A percentile compares a stretch with the other conserved stretches of the same genome.
These are phyloP conservation scores for Eulemur rufifrons DNA, from an alignment of 2,113 vertebrate genomes.

Conservation along the genomic window DNA sequence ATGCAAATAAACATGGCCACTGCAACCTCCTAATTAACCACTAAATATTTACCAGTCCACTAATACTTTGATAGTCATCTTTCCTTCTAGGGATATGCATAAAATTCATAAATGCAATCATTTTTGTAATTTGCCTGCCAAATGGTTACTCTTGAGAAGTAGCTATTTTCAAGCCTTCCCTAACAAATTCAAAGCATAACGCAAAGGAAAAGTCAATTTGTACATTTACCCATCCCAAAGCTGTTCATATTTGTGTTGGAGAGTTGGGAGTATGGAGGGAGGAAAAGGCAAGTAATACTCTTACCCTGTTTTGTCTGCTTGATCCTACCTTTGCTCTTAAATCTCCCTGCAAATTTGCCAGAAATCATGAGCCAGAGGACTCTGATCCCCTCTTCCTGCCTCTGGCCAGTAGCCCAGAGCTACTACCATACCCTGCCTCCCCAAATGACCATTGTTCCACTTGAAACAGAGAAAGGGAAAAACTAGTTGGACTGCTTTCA, in stretches of 20 bases:
- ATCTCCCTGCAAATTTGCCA: background rate
- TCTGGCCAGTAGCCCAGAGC: background rate
- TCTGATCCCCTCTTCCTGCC: background rate
- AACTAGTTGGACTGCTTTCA: background rate
- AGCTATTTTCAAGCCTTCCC: background rate
- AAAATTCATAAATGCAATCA: background rate
- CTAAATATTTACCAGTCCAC: conserved; percentile 20
- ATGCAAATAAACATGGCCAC: background rate
- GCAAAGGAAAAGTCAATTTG: background rate
- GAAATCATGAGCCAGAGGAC: background rate
- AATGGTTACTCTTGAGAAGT: background rate
- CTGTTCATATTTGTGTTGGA: background rate
- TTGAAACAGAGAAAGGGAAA: background rate
- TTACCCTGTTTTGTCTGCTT: background rate
- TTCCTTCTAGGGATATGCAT: background rate
- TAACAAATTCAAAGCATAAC: conserved; percentile 1
- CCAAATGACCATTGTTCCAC: background rate
- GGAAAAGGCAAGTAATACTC: background rate
- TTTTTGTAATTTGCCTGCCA: background rate
- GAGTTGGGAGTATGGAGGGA: background rate
- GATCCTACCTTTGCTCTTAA: conserved; percentile 1
- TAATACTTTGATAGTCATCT: conserved; percentile 36
- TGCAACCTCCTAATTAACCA: background rate
- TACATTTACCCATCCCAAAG: background rate
- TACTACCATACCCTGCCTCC: background rate